Percentiles rank a stretch among this genome's conserved stretches.
These are phyloP conservation scores for Enteromius fasciolatus DNA, from an alignment of 2,797 vertebrate species.

Conservation along the genomic window DNA sequence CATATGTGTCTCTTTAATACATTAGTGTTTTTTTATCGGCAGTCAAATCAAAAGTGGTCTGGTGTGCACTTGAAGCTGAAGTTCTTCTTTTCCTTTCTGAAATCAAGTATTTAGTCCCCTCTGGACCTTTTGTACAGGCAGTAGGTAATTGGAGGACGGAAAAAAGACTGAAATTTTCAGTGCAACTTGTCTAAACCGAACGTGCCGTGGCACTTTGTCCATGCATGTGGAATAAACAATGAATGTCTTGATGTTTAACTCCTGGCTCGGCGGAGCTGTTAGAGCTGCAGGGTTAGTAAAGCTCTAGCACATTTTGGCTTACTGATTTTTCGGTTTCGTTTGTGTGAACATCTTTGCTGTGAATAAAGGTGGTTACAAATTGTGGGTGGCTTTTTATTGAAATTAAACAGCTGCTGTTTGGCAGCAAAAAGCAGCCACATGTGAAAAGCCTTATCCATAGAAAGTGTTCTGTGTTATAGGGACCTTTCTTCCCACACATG, in stretches of 20 bases:
- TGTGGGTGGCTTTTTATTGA: neutral
- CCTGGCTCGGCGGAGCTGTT: neutral
- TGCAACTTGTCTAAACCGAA: neutral
- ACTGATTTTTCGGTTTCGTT: neutral
- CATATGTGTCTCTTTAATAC: neutral
- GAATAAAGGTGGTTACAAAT: conserved; percentile 7
- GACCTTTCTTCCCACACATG: neutral
- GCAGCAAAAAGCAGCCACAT: neutral
- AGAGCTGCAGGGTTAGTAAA: neutral
- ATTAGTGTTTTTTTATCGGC: neutral
- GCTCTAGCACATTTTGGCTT: neutral
- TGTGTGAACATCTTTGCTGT: neutral
- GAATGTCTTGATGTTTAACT: conserved; percentile 10
- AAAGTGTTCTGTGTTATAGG: neutral
- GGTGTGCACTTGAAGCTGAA: neutral
- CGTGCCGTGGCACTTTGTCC: neutral
- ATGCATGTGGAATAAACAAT: conserved; percentile 1
- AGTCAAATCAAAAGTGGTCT: neutral
- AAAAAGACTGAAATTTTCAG: neutral
- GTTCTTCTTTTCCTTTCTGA: neutral
- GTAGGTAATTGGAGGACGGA: neutral
- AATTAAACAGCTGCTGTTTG: conserved; percentile 26
- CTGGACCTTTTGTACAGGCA: neutral
- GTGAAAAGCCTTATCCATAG: conserved; percentile 14
- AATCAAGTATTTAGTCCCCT: neutral